Evolutionary conservation across 2,113 vertebrate genomes (phyloP), one percentile per base, ranked within the genome.

Genomic region (Merops nubicus): DNA sequence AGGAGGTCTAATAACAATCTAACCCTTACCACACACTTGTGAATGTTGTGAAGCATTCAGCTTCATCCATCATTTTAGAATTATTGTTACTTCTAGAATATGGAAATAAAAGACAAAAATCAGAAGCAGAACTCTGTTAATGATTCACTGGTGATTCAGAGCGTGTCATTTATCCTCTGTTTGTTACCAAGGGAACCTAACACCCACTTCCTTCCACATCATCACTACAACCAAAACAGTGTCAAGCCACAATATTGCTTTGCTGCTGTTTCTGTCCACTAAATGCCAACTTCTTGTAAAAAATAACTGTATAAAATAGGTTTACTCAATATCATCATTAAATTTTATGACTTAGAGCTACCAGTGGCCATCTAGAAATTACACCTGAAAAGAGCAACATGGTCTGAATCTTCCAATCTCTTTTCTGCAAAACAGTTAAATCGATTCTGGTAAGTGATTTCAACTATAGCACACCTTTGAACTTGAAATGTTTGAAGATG

Each of bases 101-200:
- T 59, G 60, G 83, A 96, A 96, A 91, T 80, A 95, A 88, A 96
- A 95, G 93, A 81, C 74, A 94, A 96, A 82, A 92, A 91, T 80
- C 91, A 90, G 93, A 98, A 97, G 95, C 87, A 95, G 96, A 97
- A 97, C 91, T 91, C 59, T 69, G 81, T 78, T 93, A 90, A 96
- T 98, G 97, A 98, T 97, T 98, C 98, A 97, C 29, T 20, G 89
- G 78, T 98, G 97, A 98, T 95, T 97, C 97, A 98, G 87, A 90
- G 51, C 97, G 93, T 97, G 86, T 96, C 81, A 59, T 92, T 97
- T 96, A 93, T 91, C 81, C 65, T 80, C 72, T 79, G 36, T 80
- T 91, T 96, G 97, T 98, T 97, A 80, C 95, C 96, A 97, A 96
- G 96, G 95, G 87, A 98, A 97, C 97, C 65, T 64, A 86, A 91